phyloP scores from a whole-genome alignment of 2,888 invertebrate species.

The Cataglyphis livida region DNA sequence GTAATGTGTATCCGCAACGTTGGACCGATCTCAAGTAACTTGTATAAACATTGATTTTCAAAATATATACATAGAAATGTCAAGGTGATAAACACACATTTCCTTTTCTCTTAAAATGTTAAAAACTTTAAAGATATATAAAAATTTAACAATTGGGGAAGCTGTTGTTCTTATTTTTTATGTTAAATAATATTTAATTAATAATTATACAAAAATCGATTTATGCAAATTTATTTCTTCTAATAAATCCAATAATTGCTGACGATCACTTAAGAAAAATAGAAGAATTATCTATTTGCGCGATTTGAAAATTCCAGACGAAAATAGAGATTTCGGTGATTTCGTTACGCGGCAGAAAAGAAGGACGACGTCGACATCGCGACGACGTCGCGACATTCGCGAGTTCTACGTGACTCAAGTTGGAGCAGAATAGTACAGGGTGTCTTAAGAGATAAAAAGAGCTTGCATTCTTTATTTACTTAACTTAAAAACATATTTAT shows the following conservation, averaged over 20 bases:
- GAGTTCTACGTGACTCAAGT: constrained; percentile 54
- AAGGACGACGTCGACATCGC: constrained; percentile 37
- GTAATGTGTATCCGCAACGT: constrained; percentile 36
- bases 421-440: constrained; percentile 28
- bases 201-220: constrained; percentile 11
- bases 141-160: constrained; percentile 6
- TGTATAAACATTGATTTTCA: constrained; percentile 20
- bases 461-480: background rate
- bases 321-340: constrained; percentile 36
- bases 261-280: background rate
- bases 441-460: constrained; percentile 9
- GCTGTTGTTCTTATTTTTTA: background rate
- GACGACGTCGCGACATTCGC: constrained; percentile 25
- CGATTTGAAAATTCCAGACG: constrained; percentile 24
- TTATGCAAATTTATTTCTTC: background rate
- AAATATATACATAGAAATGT: constrained; percentile 15
- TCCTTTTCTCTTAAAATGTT: constrained; percentile 8
- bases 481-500: background rate
- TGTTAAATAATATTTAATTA: background rate
- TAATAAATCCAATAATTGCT: background rate
- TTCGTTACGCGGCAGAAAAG: constrained; percentile 40
- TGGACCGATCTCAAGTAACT: constrained; percentile 17
- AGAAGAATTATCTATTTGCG: constrained; percentile 24
- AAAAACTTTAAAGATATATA: constrained; percentile 26
- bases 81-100: background rate